A percentile compares a stretch with the other conserved stretches of the same genome.
Evolutionary conservation across 2,113 vertebrate species (phyloP).

Genomic region (Labeo rohita): DNA sequence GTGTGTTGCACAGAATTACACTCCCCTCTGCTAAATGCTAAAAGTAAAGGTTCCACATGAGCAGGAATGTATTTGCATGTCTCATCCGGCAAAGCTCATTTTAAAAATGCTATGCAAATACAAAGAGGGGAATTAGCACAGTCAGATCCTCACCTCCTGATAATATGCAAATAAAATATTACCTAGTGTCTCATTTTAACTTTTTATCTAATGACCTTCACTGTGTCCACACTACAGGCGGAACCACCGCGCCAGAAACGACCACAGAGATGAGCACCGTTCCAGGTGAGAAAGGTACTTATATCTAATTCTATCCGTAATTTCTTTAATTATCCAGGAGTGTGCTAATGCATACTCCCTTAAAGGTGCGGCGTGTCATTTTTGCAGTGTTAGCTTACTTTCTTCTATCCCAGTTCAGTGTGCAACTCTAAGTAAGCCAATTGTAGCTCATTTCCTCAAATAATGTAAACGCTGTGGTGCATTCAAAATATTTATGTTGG

Average conservation of each 20-base stretch:
- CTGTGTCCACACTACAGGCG: slow-evolving; percentile 41
- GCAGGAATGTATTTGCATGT: background rate
- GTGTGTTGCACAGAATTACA: slow-evolving; percentile 22
- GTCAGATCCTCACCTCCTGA: background rate
- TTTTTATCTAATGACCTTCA: slow-evolving; percentile 33
- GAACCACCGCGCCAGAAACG: slow-evolving; percentile 50
- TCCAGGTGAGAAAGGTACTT: slow-evolving; percentile 37
- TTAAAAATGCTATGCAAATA: slow-evolving; percentile 14
- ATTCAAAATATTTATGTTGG: background rate
- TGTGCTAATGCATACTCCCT: background rate
- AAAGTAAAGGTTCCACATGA: slow-evolving; percentile 16
- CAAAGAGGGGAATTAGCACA: slow-evolving; percentile 21
- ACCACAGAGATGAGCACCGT: slow-evolving; percentile 41
- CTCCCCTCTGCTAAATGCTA: background rate
- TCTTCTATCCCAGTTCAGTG: background rate
- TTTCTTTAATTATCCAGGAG: background rate
- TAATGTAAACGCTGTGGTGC: background rate
- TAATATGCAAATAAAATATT: slow-evolving; percentile 15
- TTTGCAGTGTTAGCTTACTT: background rate
- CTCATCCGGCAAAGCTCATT: slow-evolving; percentile 21
- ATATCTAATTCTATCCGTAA: background rate
- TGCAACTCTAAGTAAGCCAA: background rate
- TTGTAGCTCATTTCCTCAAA: background rate
- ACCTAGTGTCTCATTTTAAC: background rate
- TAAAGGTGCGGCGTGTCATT: background rate